Base-by-base conservation (phyloP, 2,113 vertebrate genomes). In the Ochotona princeps region DNA sequence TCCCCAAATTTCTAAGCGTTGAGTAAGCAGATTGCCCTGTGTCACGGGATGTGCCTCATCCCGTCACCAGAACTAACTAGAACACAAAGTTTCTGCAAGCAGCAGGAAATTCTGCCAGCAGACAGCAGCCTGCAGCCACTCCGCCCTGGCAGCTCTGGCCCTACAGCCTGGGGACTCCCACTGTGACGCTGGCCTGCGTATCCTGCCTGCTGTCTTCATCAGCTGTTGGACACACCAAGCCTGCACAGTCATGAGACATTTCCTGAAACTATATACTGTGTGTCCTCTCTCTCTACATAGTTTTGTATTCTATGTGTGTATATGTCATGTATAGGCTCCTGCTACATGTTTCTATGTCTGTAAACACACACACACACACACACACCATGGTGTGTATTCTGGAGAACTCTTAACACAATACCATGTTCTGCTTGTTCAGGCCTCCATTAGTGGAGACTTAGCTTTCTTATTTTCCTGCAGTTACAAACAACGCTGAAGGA, bases 1-100 rank as follows among this genome's bases (percentile, higher is more conserved):
- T 87, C 44, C 30, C 91, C 89, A 73, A 91, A 65, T 61, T 25
- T 15, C 60, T 89, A 9, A 49, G 63, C 23, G 93, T 66, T 63
- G 30, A 83, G 12, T 86, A 74, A 94, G 32, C 21, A 65, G 44
- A 17, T 76, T 60, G 44, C 26, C 47, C 54, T 93, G 47, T 1
- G 70, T 65, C 82, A 32, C 69, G 6, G 32, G 30, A 32, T 28
- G 60, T 44, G 17, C 30, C 60, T 75, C 17, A 5, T 81, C 54
- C 20, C 70, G 67, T 85, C n/a, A 81, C 30, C 51, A 47, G 51
- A 4, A 21, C 75, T 57, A 81, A 63, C 38, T 20, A 94, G 35
- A 76, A 66, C 10, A 44, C 49, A 79, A 91, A 60, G 3, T 32
- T 73, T 44, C 38, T 2, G 4, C 21, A 30, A 89, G 28, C 69